Percentiles rank a stretch among this genome's conserved stretches.
Evolutionary conservation across 2,888 invertebrate species (phyloP).

Genomic region (Callyntrura sp.): DNA sequence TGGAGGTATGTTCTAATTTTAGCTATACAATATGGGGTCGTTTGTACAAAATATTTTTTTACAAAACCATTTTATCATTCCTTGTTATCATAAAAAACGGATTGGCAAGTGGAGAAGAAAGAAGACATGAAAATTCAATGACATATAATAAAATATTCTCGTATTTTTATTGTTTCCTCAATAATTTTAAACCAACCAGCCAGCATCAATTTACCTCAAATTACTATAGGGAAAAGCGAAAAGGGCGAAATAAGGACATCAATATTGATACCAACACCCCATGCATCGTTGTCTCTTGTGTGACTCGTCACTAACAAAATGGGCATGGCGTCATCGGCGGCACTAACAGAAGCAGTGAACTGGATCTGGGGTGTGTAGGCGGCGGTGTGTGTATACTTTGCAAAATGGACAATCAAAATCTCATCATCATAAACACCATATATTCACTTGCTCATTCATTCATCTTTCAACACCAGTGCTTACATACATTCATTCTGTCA

Average conservation of each 20-base stretch:
- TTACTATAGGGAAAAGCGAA: conserved; percentile 1
- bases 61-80: background rate
- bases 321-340: background rate
- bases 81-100: background rate
- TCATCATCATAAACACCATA: conserved; percentile 10
- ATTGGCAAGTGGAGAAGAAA: no score
- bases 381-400: background rate
- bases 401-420: background rate
- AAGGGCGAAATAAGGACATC: background rate
- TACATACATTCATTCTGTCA: no score
- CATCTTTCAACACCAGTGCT: background rate
- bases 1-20: background rate
- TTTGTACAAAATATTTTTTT: background rate
- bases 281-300: background rate
- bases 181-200: background rate
- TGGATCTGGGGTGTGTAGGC: background rate
- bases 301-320: background rate
- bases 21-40: background rate
- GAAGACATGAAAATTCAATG: no score
- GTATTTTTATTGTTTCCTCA: background rate
- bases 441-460: background rate
- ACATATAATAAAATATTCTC: no score
- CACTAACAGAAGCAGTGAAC: background rate
- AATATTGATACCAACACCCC: background rate
- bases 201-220: background rate